Conservation (phyloP, 2,888 invertebrate species). For the Candidula unifasciata region DNA sequence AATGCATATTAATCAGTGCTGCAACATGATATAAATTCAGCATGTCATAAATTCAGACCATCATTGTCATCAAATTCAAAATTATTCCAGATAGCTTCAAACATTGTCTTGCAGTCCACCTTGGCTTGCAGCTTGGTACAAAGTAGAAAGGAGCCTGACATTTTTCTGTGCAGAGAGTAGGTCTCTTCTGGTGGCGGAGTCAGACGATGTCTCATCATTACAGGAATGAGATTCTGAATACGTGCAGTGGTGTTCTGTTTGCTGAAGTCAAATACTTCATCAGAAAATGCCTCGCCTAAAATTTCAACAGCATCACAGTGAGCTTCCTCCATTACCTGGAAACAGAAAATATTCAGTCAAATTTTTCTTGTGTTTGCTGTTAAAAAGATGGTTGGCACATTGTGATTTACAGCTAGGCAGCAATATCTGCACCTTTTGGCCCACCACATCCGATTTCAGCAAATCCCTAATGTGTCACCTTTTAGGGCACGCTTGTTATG, state of each 20-base stretch:
- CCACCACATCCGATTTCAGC: too few species aligned
- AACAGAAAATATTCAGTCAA: neutral
- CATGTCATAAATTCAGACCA: constrained; percentile 8
- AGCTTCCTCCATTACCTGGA: constrained; percentile 91
- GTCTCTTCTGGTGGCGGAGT: constrained; percentile 99
- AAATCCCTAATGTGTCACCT: too few species aligned
- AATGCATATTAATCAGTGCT: too few species aligned
- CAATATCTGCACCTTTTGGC: too few species aligned
- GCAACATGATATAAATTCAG: constrained; percentile 2
- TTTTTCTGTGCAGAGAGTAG: constrained; percentile 96
- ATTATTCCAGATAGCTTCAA: constrained; percentile 86
- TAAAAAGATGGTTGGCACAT: too few species aligned
- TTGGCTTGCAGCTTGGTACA: constrained; percentile 91
- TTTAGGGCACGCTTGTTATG: too few species aligned
- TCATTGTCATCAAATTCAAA: constrained; percentile 78
- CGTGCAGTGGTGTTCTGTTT: constrained; percentile 87
- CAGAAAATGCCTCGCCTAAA: constrained; percentile 94
- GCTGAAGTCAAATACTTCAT: constrained; percentile 91
- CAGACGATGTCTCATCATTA: constrained; percentile 93
- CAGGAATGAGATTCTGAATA: constrained; percentile 90
- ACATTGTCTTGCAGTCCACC: constrained; percentile 90
- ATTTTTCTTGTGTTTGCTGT: too few species aligned
- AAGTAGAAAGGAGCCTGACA: constrained; percentile 95
- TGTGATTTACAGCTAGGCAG: too few species aligned
- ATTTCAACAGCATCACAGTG: constrained; percentile 98